A percentile compares a stretch with the other conserved stretches of the same genome.
Conservation (phyloP, 2,888 invertebrate species). For the Amphipoea lucens region DNA sequence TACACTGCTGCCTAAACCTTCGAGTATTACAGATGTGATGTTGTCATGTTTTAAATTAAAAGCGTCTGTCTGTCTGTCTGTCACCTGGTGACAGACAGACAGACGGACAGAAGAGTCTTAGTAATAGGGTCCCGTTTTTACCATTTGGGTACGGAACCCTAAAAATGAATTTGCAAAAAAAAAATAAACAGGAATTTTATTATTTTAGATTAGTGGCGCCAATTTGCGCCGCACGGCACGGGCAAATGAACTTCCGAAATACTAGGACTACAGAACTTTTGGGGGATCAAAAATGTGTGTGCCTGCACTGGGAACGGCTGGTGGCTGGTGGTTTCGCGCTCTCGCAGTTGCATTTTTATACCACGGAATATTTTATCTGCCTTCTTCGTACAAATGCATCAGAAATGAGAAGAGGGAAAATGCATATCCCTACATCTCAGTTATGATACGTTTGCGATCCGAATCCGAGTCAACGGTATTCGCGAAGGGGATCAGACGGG, state of each 20-base stretch:
- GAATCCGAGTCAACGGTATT: background rate
- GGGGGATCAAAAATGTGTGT: background rate
- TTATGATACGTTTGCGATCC: background rate
- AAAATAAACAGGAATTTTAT: too few relatives aligned
- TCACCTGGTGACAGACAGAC: too few relatives aligned
- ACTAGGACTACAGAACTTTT: slow-evolving; percentile 1
- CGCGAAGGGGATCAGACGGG: too few relatives aligned
- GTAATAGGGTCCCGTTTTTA: too few relatives aligned
- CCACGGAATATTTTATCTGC: background rate
- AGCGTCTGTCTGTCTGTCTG: too few relatives aligned
- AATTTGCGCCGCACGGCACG: background rate
- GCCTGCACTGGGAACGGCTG: background rate
- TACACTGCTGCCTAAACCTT: too few relatives aligned
- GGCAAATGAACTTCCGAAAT: background rate
- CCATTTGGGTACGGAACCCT: too few relatives aligned
- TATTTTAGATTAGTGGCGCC: background rate
- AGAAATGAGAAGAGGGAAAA: background rate
- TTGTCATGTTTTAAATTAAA: background rate
- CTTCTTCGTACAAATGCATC: background rate
- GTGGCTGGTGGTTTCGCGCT: background rate
- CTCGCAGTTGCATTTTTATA: background rate
- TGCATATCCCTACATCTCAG: background rate
- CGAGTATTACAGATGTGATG: background rate
- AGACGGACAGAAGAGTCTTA: too few relatives aligned
- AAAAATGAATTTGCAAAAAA: too few relatives aligned